Percentiles rank a stretch among this genome's conserved stretches.
These are phyloP conservation scores for Gisinianus flammeolus DNA, from an alignment of 2,888 invertebrate species.

Conservation along the genomic window DNA sequence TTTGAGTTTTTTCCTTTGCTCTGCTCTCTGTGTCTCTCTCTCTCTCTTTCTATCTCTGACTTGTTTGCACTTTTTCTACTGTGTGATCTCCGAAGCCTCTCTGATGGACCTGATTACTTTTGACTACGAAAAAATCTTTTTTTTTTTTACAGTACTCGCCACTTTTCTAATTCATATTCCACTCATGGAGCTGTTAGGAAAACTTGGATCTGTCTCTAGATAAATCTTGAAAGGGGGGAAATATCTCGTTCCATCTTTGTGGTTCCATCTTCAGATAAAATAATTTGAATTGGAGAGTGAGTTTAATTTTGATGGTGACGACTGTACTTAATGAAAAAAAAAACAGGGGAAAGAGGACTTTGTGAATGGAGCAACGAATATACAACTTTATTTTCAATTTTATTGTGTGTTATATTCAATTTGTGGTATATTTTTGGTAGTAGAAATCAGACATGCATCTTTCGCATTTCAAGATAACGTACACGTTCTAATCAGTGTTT, in stretches of 20 bases:
- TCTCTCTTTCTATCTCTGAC: neutral
- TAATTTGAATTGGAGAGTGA: neutral
- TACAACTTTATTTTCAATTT: no score
- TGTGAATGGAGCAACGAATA: no score
- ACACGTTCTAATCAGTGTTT: no score
- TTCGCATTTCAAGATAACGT: no score
- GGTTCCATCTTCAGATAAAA: neutral
- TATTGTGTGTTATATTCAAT: no score
- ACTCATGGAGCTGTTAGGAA: neutral
- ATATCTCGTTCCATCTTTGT: neutral
- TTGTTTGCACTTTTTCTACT: neutral
- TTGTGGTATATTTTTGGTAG: no score
- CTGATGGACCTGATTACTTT: conserved; percentile 11
- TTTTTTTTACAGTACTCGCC: neutral
- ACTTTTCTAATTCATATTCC: conserved; percentile 12
- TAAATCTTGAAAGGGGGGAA: neutral
- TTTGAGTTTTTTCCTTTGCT: conserved; percentile 1
- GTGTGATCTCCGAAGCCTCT: neutral
- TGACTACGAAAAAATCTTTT: conserved; percentile 11
- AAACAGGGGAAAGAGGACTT: neutral
- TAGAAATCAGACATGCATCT: no score
- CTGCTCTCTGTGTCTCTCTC: neutral
- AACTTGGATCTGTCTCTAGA: neutral
- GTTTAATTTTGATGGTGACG: conserved; percentile 14
- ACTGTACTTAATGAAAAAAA: no score